phyloP scores from a whole-genome alignment of 2,888 invertebrate species.

The Prenolepis imparis region DNA sequence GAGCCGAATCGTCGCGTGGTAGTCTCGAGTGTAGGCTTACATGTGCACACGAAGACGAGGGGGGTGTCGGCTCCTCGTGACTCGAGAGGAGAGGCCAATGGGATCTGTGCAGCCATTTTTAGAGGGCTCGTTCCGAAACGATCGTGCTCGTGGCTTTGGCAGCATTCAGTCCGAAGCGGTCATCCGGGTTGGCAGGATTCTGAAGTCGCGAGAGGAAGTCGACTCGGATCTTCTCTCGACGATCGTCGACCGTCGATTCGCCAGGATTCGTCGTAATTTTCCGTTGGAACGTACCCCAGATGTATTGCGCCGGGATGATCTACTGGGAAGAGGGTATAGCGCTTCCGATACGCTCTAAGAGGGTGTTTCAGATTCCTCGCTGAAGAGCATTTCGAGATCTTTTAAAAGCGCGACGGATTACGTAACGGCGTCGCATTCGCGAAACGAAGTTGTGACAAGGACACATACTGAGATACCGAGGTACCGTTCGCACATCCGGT shows the following conservation, averaged over 20 bases:
- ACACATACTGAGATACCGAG: not conserved
- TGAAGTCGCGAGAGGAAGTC: constrained; percentile 38
- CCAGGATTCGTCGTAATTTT: no score
- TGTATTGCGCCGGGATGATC: not conserved
- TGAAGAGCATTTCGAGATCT: constrained; percentile 28
- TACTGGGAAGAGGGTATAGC: not conserved
- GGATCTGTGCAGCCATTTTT: constrained; percentile 86
- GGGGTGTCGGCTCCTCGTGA: constrained; percentile 68
- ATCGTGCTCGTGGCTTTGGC: constrained; percentile 75
- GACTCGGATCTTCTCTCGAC: not conserved
- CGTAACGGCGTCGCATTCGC: constrained; percentile 29
- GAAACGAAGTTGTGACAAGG: constrained; percentile 4
- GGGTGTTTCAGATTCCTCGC: constrained; percentile 17
- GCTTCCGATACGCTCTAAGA: not conserved
- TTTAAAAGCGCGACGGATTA: constrained; percentile 30
- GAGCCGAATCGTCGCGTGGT: constrained; percentile 67
- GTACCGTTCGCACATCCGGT: not conserved
- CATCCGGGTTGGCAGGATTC: constrained; percentile 77
- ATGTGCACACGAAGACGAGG: constrained; percentile 73
- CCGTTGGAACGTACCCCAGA: not conserved
- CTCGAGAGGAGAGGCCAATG: constrained; percentile 84
- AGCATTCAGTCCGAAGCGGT: constrained; percentile 84
- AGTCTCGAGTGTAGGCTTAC: constrained; percentile 86
- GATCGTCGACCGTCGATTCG: not conserved
- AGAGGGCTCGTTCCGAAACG: constrained; percentile 82